phyloP scores from a whole-genome alignment of 2,888 invertebrate genomes.

The Habroteleia sp. region DNA sequence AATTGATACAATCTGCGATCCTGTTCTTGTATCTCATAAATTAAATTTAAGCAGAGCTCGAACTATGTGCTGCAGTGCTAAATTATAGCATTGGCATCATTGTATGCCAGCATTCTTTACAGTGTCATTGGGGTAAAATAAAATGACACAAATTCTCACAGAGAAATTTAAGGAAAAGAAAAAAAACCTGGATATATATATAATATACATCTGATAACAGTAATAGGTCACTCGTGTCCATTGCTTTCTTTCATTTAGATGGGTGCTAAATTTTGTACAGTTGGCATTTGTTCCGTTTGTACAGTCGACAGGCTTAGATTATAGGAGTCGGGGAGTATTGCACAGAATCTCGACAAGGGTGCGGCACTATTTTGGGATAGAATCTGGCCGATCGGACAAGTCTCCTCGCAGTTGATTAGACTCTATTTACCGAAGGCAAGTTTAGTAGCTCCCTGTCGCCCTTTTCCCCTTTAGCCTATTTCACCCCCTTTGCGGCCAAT shows the following conservation, averaged over 20 bases:
- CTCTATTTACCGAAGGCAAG: slow-evolving; percentile 80
- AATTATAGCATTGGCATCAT: slow-evolving; percentile 9
- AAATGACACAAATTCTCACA: slow-evolving; percentile 11
- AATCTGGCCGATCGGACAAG: slow-evolving; percentile 79
- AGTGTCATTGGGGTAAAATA: not conserved
- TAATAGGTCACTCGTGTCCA: slow-evolving; percentile 27
- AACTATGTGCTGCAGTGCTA: slow-evolving; percentile 9
- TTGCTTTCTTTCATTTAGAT: slow-evolving; percentile 11
- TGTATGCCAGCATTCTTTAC: not conserved
- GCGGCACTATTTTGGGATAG: slow-evolving; percentile 72
- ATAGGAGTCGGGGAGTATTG: slow-evolving; percentile 57
- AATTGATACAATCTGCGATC: slow-evolving; percentile 30
- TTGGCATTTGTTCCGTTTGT: slow-evolving; percentile 61
- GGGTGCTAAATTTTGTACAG: slow-evolving; percentile 51
- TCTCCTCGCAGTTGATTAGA: slow-evolving; percentile 79
- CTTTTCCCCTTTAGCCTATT: slow-evolving; percentile 71
- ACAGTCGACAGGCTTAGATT: slow-evolving; percentile 54
- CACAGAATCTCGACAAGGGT: slow-evolving; percentile 63
- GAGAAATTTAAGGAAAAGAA: not conserved
- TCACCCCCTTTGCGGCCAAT: slow-evolving; percentile 80
- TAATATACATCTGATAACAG: slow-evolving; percentile 16
- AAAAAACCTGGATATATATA: not conserved
- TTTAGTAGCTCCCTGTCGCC: slow-evolving; percentile 73
- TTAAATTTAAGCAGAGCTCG: slow-evolving; percentile 21
- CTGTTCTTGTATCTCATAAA: slow-evolving; percentile 21